These are phyloP conservation scores for Trachelus troglodyta DNA, from an alignment of 2,888 invertebrate species.

Conservation along the genomic window DNA sequence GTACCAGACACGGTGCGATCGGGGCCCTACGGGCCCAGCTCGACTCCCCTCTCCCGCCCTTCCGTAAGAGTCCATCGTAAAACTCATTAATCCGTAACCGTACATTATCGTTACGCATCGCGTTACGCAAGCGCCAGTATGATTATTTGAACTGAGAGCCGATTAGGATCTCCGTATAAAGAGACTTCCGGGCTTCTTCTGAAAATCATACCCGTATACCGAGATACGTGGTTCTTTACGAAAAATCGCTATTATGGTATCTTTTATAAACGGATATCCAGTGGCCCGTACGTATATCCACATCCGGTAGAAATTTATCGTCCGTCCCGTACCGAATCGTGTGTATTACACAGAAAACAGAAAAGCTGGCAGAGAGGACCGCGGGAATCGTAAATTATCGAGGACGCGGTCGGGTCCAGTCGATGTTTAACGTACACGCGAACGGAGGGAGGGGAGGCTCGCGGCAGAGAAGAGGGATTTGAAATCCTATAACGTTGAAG, in stretches of 20 bases:
- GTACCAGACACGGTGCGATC: neutral
- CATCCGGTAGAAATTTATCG: conserved; percentile 4
- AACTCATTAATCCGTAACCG: neutral
- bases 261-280: neutral
- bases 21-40: neutral
- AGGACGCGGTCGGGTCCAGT: neutral
- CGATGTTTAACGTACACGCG: neutral
- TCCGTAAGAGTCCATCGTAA: neutral
- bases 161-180: neutral
- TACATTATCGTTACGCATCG: neutral
- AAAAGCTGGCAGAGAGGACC: conserved; percentile 7
- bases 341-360: conserved; percentile 24
- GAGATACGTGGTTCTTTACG: neutral
- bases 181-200: neutral
- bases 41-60: neutral
- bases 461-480: neutral
- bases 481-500: neutral
- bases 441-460: neutral
- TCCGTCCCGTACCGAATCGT: neutral
- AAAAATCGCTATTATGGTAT: neutral
- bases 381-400: conserved; percentile 15
- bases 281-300: neutral
- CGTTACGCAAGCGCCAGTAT: neutral
- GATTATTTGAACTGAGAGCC: neutral
- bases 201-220: neutral